Conservation (phyloP, 2,113 vertebrate species). For the Columba livia region DNA sequence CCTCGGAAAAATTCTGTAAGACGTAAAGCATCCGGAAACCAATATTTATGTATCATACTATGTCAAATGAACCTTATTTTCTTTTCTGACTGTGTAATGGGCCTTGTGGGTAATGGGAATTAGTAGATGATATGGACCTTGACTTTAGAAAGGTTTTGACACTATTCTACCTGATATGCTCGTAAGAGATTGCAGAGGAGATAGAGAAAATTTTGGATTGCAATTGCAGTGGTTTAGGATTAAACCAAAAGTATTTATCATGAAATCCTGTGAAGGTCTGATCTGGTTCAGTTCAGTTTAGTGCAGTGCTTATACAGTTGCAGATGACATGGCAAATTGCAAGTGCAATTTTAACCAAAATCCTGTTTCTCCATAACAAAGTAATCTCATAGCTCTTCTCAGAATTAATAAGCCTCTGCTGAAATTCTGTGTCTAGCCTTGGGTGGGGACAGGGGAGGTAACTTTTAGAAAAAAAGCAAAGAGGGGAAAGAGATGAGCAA, state of each 20-base stretch:
- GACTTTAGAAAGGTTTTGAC: slow-evolving; percentile 1
- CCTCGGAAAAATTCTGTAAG: background rate
- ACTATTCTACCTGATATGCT: background rate
- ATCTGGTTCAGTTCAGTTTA: background rate
- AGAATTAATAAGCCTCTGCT: background rate
- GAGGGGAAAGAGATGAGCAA: background rate
- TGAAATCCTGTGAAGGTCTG: background rate
- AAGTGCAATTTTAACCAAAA: background rate
- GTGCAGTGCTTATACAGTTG: background rate
- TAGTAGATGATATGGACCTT: background rate
- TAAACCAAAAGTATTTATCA: slow-evolving; percentile 11
- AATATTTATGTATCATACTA: slow-evolving; percentile 39
- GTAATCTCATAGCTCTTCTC: background rate
- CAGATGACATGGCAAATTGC: background rate
- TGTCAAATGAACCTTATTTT: slow-evolving; percentile 32
- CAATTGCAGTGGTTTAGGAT: background rate
- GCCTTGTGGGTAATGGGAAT: slow-evolving; percentile 18
- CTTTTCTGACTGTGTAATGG: slow-evolving; percentile 8
- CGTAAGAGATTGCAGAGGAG: background rate
- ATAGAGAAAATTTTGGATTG: background rate
- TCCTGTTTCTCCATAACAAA: background rate
- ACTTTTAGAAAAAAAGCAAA: background rate
- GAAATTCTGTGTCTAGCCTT: background rate
- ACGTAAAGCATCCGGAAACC: slow-evolving; percentile 39
- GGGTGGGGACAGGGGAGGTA: background rate